Evolutionary conservation across 2,888 invertebrate genomes (phyloP), one percentile per base, ranked within the genome.

Genomic region (Amblyjoppa proteus): DNA sequence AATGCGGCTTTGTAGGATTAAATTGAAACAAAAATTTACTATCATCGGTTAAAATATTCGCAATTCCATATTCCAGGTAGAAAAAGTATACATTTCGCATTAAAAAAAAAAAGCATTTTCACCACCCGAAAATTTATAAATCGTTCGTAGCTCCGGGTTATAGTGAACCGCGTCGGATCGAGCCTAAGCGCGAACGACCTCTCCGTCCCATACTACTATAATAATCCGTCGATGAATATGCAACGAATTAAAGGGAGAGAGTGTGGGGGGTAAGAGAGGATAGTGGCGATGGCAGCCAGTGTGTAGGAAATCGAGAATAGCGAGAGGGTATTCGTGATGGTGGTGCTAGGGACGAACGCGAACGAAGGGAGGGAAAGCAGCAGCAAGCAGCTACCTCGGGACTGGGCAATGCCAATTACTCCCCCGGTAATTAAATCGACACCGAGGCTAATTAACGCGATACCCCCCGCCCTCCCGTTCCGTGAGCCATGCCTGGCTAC

Each of bases 381-480:
- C 89, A 90, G 89, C 90, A 89, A 91, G 91, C 91, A 83, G 87
- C 79, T 85, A 86, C 83, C 84, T 85, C 86, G 86, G 85, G 81
- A 87, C 82, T 87, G 87, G 87, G 86, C 87, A 87, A 92, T 93
- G 91, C 92, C 92, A 93, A 93, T 93, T 92, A 93, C 91, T 93
- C 92, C 92, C 91, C 88, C 88, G 90, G 90, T 93, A 93, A 93
- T 93, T 93, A 93, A 93, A 93, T 93, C 93, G 92, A 93, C 92
- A 92, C 91, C 91, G 90, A 89, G 90, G 91, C 92, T 93, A 93
- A 93, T 93, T 93, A 93, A 93, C 89, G 90, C 81, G 86, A 87
- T 81, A 70, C 83, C 83, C 81, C 79, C 74, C 73, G 41, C 34
- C 34, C 75, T 61, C 28, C 83, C 83, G 81, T 85, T 81, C 83